Evolutionary conservation across 2,797 vertebrate genomes (phyloP).

Genomic region (Enteromius afrohamiltoni): DNA sequence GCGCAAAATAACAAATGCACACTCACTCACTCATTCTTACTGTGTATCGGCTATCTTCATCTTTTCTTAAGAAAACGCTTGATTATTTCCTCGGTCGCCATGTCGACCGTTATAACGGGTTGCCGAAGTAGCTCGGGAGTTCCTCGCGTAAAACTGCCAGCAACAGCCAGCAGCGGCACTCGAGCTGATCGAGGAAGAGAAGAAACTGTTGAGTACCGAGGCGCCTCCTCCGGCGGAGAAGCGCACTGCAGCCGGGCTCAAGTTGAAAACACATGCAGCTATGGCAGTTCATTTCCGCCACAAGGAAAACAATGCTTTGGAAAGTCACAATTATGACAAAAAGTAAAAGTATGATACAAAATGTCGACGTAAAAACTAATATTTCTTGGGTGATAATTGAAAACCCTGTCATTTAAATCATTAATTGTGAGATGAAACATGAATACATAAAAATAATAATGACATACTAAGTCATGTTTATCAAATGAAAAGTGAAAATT

Average conservation of each 20-base stretch:
- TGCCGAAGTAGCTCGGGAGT: constrained; percentile 77
- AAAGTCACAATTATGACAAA: too few relatives aligned
- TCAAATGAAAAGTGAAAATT: not conserved
- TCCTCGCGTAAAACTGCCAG: constrained; percentile 44
- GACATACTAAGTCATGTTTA: not conserved
- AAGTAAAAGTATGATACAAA: not conserved
- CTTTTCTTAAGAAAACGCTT: constrained; percentile 75
- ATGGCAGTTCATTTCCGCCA: not conserved
- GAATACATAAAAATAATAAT: not conserved
- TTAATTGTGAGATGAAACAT: not conserved
- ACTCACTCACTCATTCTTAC: constrained; percentile 82
- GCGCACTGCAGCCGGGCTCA: not conserved
- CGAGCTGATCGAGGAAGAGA: constrained; percentile 41
- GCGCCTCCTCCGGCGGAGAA: constrained; percentile 8
- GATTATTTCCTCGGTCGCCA: constrained; percentile 79
- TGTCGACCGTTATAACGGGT: constrained; percentile 80
- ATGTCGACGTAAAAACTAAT: not conserved
- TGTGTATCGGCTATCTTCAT: constrained; percentile 78
- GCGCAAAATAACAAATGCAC: not conserved
- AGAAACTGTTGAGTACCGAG: not conserved
- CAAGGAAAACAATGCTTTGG: not conserved
- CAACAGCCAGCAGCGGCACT: constrained; percentile 20
- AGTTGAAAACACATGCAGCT: too few relatives aligned
- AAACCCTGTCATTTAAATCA: not conserved
- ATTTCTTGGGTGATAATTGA: not conserved